Evolutionary conservation across 2,797 vertebrate species (phyloP).

Genomic region (Pagetopsis macropterus): DNA sequence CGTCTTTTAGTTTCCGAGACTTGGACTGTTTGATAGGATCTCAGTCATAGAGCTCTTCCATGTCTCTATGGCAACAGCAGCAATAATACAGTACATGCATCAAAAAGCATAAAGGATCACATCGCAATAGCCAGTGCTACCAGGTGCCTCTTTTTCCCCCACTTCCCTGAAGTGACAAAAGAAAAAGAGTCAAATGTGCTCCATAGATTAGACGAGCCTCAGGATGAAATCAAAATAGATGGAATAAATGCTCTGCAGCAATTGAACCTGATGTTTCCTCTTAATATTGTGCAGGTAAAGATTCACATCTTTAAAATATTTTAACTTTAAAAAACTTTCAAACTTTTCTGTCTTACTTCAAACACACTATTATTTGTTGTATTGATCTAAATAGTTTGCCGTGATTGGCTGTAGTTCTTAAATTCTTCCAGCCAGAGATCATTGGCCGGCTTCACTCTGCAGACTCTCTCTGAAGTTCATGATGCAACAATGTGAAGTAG

Average conservation of each 20-base stretch:
- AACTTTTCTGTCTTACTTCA: neutral
- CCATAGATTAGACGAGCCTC: slow-evolving; percentile 12
- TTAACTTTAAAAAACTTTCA: neutral
- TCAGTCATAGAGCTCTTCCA: slow-evolving; percentile 31
- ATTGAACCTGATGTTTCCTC: neutral
- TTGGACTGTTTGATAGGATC: slow-evolving; percentile 42
- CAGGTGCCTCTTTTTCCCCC: slow-evolving; percentile 24
- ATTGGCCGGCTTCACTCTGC: neutral
- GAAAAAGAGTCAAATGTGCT: slow-evolving; percentile 13
- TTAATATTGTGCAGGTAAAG: neutral
- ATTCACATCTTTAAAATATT: neutral
- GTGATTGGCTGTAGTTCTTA: slow-evolving; percentile 4
- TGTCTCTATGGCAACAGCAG: slow-evolving; percentile 75
- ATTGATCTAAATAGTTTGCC: slow-evolving; percentile 12
- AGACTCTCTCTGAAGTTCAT: slow-evolving; percentile 19
- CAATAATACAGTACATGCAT: slow-evolving; percentile 65
- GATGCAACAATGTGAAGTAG: slow-evolving; percentile 43
- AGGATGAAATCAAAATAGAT: slow-evolving; percentile 19
- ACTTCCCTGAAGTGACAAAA: slow-evolving; percentile 31
- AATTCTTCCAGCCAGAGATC: slow-evolving; percentile 21
- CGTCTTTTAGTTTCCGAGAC: slow-evolving; percentile 39
- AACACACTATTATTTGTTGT: slow-evolving; percentile 4
- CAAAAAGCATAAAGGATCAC: slow-evolving; percentile 67
- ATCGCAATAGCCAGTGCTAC: slow-evolving; percentile 38
- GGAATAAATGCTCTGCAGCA: neutral